Percentiles rank a stretch among this genome's conserved stretches.
These are phyloP conservation scores for Pycnomerus fuliginosus DNA, from an alignment of 2,888 invertebrate genomes.

Conservation along the genomic window DNA sequence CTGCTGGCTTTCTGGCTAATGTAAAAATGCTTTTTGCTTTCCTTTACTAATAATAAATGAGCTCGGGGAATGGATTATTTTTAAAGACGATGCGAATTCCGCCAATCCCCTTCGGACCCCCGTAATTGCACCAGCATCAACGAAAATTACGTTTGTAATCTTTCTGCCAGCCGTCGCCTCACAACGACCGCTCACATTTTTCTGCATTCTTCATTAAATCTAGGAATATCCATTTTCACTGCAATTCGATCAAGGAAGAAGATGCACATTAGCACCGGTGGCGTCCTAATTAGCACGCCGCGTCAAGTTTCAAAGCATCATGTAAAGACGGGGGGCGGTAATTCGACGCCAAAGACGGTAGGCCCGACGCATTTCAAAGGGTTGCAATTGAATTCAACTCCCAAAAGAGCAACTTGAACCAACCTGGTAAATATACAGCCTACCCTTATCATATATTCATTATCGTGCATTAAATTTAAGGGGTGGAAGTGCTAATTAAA, in stretches of 20 bases:
- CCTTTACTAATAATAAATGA: constrained; percentile 46
- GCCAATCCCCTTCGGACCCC: constrained; percentile 25
- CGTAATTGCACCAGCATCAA: too few relatives aligned
- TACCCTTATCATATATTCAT: constrained; percentile 50
- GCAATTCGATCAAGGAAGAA: too few relatives aligned
- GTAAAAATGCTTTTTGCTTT: constrained; percentile 45
- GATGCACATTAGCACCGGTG: too few relatives aligned
- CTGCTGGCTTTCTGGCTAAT: constrained; percentile 44
- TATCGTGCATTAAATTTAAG: constrained; percentile 47
- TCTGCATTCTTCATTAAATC: too few relatives aligned
- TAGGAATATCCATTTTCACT: too few relatives aligned
- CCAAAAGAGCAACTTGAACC: constrained; percentile 48
- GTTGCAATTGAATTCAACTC: constrained; percentile 50
- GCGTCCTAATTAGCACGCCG: constrained; percentile 22
- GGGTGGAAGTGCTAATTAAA: constrained; percentile 39
- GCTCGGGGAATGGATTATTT: constrained; percentile 28
- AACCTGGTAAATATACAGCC: constrained; percentile 44
- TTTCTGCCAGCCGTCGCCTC: too few relatives aligned
- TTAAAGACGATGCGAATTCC: constrained; percentile 25
- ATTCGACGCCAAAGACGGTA: constrained; percentile 39
- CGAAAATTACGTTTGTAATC: too few relatives aligned
- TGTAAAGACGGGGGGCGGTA: constrained; percentile 28
- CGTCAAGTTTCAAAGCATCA: constrained; percentile 21
- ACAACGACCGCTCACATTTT: too few relatives aligned
- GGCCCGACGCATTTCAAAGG: constrained; percentile 47